Percentiles rank a stretch among this genome's conserved stretches.
Conservation (phyloP, 2,888 invertebrate genomes). For the Cryptophagus acutangulus region DNA sequence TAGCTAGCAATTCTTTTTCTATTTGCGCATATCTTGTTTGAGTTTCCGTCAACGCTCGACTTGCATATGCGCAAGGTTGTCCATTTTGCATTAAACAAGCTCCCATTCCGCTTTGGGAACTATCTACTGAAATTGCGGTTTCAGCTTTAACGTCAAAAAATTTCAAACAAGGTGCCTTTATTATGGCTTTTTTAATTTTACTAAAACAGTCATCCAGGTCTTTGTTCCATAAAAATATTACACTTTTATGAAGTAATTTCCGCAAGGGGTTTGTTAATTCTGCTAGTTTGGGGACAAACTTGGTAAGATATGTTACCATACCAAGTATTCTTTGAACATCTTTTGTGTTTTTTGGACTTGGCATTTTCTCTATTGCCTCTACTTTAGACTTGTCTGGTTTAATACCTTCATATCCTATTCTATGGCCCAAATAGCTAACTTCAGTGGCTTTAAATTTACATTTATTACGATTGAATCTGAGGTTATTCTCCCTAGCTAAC, state of each 20-base stretch:
- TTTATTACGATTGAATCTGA: constrained; percentile 22
- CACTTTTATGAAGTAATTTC: constrained; percentile 9
- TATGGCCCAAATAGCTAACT: constrained; percentile 10
- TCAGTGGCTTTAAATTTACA: constrained; percentile 1
- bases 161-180: constrained; percentile 7
- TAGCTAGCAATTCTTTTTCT: constrained; percentile 9
- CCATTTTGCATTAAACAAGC: constrained; percentile 14
- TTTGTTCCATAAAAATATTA: constrained; percentile 7
- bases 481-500: constrained; percentile 16
- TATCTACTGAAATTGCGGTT: constrained; percentile 13
- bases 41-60: constrained; percentile 10
- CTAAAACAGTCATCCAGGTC: constrained; percentile 9
- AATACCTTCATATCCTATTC: constrained; percentile 3
- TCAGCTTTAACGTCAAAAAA: constrained; percentile 11
- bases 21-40: constrained; percentile 13
- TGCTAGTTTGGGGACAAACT: constrained; percentile 16
- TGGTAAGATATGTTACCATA: constrained; percentile 17
- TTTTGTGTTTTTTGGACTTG: constrained; percentile 12
- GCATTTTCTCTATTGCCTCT: constrained; percentile 13
- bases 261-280: constrained; percentile 7
- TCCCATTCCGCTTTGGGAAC: constrained; percentile 11
- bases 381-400: constrained; percentile 10
- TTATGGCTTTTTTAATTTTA: constrained; percentile 11
- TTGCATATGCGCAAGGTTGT: constrained; percentile 7
- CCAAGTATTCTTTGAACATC: constrained; percentile 19